A percentile compares a stretch with the other conserved stretches of the same genome.
Conservation (phyloP, 2,888 invertebrate species). For the Endomychus coccineus region DNA sequence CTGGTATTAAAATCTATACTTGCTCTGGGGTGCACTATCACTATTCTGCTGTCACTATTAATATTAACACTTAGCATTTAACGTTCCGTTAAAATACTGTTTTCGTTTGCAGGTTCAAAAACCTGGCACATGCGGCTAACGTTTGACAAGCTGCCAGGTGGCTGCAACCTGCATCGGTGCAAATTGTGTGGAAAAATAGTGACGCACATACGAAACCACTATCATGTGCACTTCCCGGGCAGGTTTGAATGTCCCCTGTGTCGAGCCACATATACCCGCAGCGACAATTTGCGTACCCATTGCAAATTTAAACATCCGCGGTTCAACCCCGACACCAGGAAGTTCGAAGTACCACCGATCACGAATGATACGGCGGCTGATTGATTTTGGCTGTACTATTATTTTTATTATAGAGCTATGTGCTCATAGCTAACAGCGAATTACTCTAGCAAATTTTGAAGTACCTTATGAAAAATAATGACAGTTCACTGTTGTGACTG, state of each 20-base stretch:
- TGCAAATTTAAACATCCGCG: conserved; percentile 89
- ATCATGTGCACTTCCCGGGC: conserved; percentile 89
- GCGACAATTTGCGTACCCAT: conserved; percentile 87
- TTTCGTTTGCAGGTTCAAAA: conserved; percentile 81
- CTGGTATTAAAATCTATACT: conserved; percentile 22
- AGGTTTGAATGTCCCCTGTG: conserved; percentile 87
- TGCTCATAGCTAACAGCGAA: conserved; percentile 38
- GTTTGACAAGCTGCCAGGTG: conserved; percentile 87
- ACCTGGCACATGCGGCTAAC: conserved; percentile 93
- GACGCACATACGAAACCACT: conserved; percentile 90
- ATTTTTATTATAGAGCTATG: conserved; percentile 38
- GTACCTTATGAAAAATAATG: too few species aligned
- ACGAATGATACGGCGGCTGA: conserved; percentile 51
- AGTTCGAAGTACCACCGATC: conserved; percentile 64
- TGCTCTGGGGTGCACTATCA: conserved; percentile 45
- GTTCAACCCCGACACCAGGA: conserved; percentile 79
- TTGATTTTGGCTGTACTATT: conserved; percentile 44
- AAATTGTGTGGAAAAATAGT: conserved; percentile 92
- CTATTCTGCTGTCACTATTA: conserved; percentile 39
- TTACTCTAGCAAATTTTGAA: background rate
- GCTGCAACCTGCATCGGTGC: conserved; percentile 89
- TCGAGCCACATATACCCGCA: conserved; percentile 85
- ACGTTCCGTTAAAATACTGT: conserved; percentile 32
- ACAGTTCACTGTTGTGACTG: too few species aligned
- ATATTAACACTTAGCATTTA: conserved; percentile 22